Percentiles rank a stretch among this genome's conserved stretches.
Evolutionary conservation across 37 sponge, comb jelly and placozoan species (phyloP).

Genomic region (Petrosia ficiformis): DNA sequence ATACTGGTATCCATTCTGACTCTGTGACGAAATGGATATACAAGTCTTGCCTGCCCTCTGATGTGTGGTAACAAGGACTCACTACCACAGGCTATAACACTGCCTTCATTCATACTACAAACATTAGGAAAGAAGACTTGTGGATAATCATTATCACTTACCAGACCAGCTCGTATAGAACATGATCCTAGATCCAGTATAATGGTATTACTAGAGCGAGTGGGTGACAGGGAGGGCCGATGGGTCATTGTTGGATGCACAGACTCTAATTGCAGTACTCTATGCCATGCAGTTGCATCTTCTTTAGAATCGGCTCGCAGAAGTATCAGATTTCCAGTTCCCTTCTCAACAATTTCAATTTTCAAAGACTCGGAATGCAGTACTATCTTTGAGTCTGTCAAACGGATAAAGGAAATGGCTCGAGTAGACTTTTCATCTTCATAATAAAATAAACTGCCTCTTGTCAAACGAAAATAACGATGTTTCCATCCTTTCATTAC

Average conservation of each 20-base stretch:
- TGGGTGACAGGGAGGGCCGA: not conserved
- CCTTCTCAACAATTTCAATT: constrained; percentile 23
- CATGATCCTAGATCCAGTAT: constrained; percentile 79
- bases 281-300: constrained; percentile 39
- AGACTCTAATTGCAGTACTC: constrained; percentile 58
- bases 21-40: constrained; percentile 46
- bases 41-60: constrained; percentile 13
- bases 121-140: constrained; percentile 82
- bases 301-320: constrained; percentile 36
- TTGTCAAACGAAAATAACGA: constrained; percentile 62
- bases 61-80: constrained; percentile 54
- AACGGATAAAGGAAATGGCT: constrained; percentile 36
- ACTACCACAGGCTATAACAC: constrained; percentile 34
- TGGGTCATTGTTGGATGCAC: constrained; percentile 53
- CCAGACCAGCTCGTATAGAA: constrained; percentile 77
- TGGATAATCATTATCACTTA: constrained; percentile 54
- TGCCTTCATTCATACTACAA: constrained; percentile 32
- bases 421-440: constrained; percentile 37
- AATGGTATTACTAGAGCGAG: not conserved
- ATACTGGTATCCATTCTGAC: constrained; percentile 42
- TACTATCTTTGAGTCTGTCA: constrained; percentile 27
- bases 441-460: constrained; percentile 72
- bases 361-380: constrained; percentile 28
- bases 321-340: constrained; percentile 20
- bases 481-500: constrained; percentile 73